Evolutionary conservation across 2,797 vertebrate species (phyloP).

Genomic region (Micromesistius poutassou): DNA sequence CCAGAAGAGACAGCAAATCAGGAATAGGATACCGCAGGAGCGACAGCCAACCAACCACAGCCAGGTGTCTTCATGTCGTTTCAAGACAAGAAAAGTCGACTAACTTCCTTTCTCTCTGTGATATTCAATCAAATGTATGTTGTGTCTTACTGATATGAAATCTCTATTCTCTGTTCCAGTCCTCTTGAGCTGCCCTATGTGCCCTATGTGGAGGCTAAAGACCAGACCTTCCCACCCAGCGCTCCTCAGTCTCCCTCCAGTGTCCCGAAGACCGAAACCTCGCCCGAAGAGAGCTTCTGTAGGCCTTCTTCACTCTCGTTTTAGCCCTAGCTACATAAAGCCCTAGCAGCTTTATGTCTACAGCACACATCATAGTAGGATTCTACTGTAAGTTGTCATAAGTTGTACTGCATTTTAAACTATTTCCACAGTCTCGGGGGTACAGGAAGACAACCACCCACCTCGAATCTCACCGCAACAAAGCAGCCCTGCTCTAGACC

Average conservation of each 20-base stretch:
- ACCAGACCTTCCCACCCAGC: constrained; percentile 86
- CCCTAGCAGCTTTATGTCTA: not conserved
- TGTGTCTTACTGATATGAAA: not conserved
- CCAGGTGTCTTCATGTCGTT: constrained; percentile 73
- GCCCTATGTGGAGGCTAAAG: constrained; percentile 87
- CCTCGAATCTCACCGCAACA: constrained; percentile 36
- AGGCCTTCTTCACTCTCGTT: constrained; percentile 51
- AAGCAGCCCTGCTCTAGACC: constrained; percentile 69
- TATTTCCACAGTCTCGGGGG: constrained; percentile 60
- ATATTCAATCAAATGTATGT: not conserved
- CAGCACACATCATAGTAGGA: not conserved
- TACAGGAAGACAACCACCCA: constrained; percentile 82
- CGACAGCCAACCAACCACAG: constrained; percentile 83
- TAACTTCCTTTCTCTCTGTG: not conserved
- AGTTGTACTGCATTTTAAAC: not conserved
- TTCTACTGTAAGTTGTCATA: not conserved
- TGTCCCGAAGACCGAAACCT: constrained; percentile 79
- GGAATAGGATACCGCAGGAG: constrained; percentile 84
- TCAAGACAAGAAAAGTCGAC: not conserved
- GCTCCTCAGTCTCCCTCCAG: constrained; percentile 70
- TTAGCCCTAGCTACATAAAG: not conserved
- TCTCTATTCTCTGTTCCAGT: constrained; percentile 60
- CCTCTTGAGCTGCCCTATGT: constrained; percentile 86
- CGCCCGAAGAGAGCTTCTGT: constrained; percentile 83
- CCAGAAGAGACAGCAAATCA: constrained; percentile 83